Conservation (phyloP, 2,113 vertebrate species). For the Oxyruncus cristatus region DNA sequence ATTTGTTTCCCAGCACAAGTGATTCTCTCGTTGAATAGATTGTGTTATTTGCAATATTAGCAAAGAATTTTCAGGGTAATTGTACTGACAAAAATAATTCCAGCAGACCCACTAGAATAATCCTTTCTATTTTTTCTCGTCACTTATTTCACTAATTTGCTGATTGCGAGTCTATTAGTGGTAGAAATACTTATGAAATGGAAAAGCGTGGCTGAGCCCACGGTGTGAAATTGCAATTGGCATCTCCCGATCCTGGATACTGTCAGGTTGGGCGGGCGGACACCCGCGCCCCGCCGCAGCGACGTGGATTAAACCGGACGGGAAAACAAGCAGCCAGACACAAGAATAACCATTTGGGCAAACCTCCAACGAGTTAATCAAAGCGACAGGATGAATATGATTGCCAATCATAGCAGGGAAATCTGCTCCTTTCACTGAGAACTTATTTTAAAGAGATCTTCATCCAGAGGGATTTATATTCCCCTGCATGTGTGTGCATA, state of each 20-base stretch:
- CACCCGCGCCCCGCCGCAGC: background rate
- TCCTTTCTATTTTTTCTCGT: constrained; percentile 40
- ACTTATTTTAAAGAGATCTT: constrained; percentile 10
- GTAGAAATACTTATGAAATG: constrained; percentile 32
- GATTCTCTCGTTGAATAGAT: constrained; percentile 56
- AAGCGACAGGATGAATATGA: constrained; percentile 8
- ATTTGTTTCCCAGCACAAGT: constrained; percentile 61
- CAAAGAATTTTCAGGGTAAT: constrained; percentile 60
- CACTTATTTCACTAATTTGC: constrained; percentile 58
- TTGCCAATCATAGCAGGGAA: constrained; percentile 54
- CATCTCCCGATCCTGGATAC: background rate
- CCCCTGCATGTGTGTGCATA: background rate
- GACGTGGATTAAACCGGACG: background rate
- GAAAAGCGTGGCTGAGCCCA: constrained; percentile 27
- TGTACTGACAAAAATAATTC: constrained; percentile 64
- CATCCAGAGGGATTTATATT: constrained; percentile 28
- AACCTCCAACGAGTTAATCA: constrained; percentile 21
- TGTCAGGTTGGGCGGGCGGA: constrained; percentile 1
- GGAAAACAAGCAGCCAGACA: constrained; percentile 1
- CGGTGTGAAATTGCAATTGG: constrained; percentile 38
- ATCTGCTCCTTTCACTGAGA: constrained; percentile 26
- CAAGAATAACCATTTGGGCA: constrained; percentile 23
- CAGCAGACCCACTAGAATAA: constrained; percentile 44
- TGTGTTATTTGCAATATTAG: constrained; percentile 64
- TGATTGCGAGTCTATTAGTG: constrained; percentile 53